These are phyloP conservation scores for Chionodraco myersi DNA, from an alignment of 2,113 vertebrate species.

Conservation along the genomic window DNA sequence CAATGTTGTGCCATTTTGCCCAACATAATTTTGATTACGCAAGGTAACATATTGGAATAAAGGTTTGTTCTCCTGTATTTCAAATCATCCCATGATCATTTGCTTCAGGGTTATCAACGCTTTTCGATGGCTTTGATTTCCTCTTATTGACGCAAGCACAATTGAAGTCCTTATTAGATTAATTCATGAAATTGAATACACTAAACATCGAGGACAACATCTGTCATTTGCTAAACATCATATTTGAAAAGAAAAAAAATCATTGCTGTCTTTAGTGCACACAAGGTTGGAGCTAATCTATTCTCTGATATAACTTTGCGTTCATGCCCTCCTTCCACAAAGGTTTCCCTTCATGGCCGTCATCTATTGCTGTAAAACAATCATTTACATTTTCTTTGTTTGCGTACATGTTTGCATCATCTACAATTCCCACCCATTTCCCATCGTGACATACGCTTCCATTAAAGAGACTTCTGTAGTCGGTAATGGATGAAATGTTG, in stretches of 20 bases:
- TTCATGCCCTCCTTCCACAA: neutral
- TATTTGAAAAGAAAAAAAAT: neutral
- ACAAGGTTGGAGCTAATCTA: slow-evolving; percentile 18
- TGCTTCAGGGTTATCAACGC: too few species aligned
- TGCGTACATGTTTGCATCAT: too few species aligned
- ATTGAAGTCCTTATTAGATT: neutral
- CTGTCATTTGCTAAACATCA: neutral
- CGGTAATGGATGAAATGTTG: too few species aligned
- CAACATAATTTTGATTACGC: neutral
- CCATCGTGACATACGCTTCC: too few species aligned
- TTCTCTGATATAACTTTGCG: neutral
- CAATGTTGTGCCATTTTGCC: neutral
- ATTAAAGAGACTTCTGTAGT: too few species aligned
- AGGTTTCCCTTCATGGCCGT: neutral
- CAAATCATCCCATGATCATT: too few species aligned
- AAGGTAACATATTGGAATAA: neutral
- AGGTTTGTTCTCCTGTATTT: neutral
- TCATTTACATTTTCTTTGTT: too few species aligned
- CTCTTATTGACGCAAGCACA: neutral
- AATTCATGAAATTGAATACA: neutral
- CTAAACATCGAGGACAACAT: neutral
- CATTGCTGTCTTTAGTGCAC: neutral
- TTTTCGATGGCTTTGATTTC: too few species aligned
- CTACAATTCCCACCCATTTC: too few species aligned
- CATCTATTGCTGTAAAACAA: too few species aligned